Evolutionary conservation across 1,140 invertebrate genomes (phyloP).

Genomic region (Heliconius congener): DNA sequence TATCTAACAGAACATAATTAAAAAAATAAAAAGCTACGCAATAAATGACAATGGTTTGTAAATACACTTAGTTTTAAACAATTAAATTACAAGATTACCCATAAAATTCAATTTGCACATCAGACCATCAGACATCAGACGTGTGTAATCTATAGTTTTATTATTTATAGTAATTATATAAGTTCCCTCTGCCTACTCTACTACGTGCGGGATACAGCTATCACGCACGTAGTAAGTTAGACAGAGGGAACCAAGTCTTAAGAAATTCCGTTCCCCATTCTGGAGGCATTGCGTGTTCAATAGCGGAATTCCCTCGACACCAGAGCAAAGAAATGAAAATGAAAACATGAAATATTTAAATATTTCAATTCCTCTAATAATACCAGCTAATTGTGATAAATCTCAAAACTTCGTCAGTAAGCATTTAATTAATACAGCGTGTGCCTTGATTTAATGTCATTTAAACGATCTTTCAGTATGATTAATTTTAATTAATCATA

Average conservation of each 20-base stretch:
- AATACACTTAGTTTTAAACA: neutral
- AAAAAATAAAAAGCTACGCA: neutral
- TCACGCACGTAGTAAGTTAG: too few relatives aligned
- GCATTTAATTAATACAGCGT: neutral
- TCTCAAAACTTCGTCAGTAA: neutral
- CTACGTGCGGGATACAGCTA: too few relatives aligned
- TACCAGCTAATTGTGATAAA: too few relatives aligned
- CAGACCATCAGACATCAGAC: neutral
- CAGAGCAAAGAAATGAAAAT: too few relatives aligned
- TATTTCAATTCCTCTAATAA: neutral
- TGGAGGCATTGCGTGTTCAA: too few relatives aligned
- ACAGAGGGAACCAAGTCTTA: neutral
- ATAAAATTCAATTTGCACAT: neutral
- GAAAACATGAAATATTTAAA: too few relatives aligned
- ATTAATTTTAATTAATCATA: neutral
- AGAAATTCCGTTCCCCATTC: too few relatives aligned
- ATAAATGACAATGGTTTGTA: neutral
- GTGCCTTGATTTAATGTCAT: neutral
- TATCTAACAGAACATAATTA: neutral
- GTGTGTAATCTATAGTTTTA: neutral
- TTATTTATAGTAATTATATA: neutral
- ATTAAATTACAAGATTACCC: neutral
- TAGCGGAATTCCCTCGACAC: too few relatives aligned
- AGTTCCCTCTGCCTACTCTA: too few relatives aligned
- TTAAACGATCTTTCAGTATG: neutral